Conservation (phyloP, 2,113 vertebrate genomes). For the Sapajus apella region DNA sequence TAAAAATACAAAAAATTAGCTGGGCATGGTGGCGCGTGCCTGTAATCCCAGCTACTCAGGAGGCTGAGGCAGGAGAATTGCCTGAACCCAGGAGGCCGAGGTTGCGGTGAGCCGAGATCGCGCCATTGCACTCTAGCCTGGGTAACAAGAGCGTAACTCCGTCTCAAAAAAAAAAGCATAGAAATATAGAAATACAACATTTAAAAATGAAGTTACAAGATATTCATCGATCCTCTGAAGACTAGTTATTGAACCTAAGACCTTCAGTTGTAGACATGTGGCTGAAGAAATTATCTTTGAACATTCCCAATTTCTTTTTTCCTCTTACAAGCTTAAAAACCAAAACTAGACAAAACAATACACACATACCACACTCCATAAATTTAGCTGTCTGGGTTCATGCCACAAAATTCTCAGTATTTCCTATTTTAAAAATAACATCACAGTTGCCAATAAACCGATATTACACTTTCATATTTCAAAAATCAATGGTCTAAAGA, state of each 20-base stretch:
- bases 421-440: constrained; percentile 19
- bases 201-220: neutral
- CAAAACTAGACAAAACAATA: neutral
- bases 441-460: neutral
- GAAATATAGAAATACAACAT: neutral
- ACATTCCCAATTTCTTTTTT: neutral
- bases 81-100: too few species aligned
- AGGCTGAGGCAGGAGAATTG: too few species aligned
- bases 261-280: neutral
- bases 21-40: too few species aligned
- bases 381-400: neutral
- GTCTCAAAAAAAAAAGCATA: too few species aligned
- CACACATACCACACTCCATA: neutral
- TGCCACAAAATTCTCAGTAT: neutral
- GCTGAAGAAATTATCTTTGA: neutral
- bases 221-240: neutral
- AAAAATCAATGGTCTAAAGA: neutral
- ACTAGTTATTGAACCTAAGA: neutral
- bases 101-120: too few species aligned
- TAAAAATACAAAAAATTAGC: too few species aligned
- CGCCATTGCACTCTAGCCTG: too few species aligned
- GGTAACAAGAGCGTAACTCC: too few species aligned
- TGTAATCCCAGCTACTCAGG: too few species aligned
- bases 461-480: neutral
- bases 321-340: neutral